These are phyloP conservation scores for Orgyia antiqua DNA, from an alignment of 2,888 invertebrate genomes.

Conservation along the genomic window DNA sequence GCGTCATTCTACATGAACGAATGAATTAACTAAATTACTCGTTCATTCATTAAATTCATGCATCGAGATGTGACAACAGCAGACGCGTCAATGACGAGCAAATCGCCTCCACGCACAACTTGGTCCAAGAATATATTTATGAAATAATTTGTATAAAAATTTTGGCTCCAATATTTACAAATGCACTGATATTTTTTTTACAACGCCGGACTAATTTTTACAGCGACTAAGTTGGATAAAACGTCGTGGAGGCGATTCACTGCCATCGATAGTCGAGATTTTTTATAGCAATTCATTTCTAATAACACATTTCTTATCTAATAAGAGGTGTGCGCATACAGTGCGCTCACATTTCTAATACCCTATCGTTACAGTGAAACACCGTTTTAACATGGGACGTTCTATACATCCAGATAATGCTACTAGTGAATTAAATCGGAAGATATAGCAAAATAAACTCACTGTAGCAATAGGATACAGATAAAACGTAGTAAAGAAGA, in stretches of 20 bases:
- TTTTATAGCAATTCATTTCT: conserved; percentile 64
- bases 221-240: conserved; percentile 59
- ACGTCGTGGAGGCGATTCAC: conserved; percentile 35
- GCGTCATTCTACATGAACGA: conserved; percentile 5
- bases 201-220: conserved; percentile 69
- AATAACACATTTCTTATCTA: conserved; percentile 75
- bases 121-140: conserved; percentile 65
- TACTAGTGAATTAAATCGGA: conserved; percentile 42
- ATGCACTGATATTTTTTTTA: conserved; percentile 63
- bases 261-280: conserved; percentile 22
- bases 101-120: conserved; percentile 42
- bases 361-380: conserved; percentile 70
- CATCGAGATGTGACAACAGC: conserved; percentile 9
- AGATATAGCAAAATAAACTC: conserved; percentile 60
- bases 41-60: not conserved
- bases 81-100: conserved; percentile 26
- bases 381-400: conserved; percentile 20
- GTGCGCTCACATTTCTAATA: conserved; percentile 47
- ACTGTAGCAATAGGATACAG: conserved; percentile 72
- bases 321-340: conserved; percentile 59
- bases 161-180: conserved; percentile 75
- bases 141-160: conserved; percentile 75
- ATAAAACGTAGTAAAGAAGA: conserved; percentile 54
- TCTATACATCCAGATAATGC: conserved; percentile 19
- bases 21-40: conserved; percentile 3